Conservation (phyloP, 2,797 vertebrate genomes). For the Podarcis lilfordi region DNA sequence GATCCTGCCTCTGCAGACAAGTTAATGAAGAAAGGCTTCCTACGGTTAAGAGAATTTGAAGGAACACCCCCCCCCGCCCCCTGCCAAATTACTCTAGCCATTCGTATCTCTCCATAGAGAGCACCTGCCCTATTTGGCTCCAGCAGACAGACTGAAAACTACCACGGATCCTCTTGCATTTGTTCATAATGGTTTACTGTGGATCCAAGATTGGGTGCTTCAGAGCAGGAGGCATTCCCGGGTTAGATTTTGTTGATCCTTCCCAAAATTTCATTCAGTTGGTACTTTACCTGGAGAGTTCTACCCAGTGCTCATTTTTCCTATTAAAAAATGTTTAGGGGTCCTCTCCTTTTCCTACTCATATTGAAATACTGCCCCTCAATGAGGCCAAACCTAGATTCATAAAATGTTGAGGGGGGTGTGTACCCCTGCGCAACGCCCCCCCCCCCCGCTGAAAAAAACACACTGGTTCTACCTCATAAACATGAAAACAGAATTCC, state of each 20-base stretch:
- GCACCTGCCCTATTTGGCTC: not conserved
- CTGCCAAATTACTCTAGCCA: not conserved
- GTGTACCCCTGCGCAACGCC: too few relatives aligned
- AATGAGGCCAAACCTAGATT: too few relatives aligned
- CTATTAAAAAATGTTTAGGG: too few relatives aligned
- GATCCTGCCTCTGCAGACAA: not conserved
- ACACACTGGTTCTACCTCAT: constrained; percentile 27
- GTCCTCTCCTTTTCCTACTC: too few relatives aligned
- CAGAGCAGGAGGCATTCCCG: not conserved
- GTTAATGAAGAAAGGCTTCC: not conserved
- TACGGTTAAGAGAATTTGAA: not conserved
- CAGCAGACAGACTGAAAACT: not conserved
- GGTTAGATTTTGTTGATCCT: not conserved
- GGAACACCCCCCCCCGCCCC: not conserved
- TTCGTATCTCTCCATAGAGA: not conserved
- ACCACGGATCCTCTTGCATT: too few relatives aligned
- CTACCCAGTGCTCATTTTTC: too few relatives aligned
- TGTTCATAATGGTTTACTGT: not conserved
- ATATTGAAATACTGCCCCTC: too few relatives aligned
- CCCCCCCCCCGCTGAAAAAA: too few relatives aligned
- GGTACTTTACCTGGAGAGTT: not conserved
- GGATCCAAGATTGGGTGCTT: not conserved
- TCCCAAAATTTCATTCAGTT: not conserved
- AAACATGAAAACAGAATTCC: constrained; percentile 33
- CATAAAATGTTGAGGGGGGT: too few relatives aligned